Evolutionary conservation across 2,888 invertebrate species (phyloP), one percentile per base, ranked within the genome.

Genomic region (Spicauda simplicius): DNA sequence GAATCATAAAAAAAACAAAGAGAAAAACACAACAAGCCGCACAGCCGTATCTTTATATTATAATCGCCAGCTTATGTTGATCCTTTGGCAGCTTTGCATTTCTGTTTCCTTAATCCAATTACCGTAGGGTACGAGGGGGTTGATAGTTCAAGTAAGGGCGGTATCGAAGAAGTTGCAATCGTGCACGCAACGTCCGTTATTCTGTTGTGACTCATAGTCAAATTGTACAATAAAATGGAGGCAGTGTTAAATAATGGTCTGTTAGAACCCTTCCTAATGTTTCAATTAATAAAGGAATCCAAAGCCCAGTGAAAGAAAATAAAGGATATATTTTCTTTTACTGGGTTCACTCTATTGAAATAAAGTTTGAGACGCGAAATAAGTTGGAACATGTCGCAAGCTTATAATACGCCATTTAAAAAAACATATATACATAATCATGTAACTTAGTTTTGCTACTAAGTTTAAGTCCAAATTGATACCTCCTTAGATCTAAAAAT

Each of bases 111-210:
- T 80, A 81, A 85, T 81, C 74, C 70, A 76, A 77, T 77, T 81
- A 75, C 74, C 66, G 68, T 67, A 74, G 68, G 67, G 57, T 63
- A 64, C 70, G 70, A 74, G 75, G 82, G 83, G 82, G 73, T 71
- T 71, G 65, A 67, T 59, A 70, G 84, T 69, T 83, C 84, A 81
- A 73, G 76, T 78, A 78, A 78, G 68, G 70, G 41, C 77, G 81
- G 85, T 56, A 45, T 60, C 57, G 19, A 65, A 69, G 69, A 75
- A 81, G 75, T 33, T 83, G 81, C 83, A 84, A 75, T 78, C 70
- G 69, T 75, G 77, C 87, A 87, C 87, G 87, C 87, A 81, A 86
- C 75, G 75, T 72, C 74, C 74, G 78, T 76, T 71, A 63, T 69
- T 71, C 72, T 57, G 72, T 72, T 73, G 80, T 86, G 86, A 85